Evolutionary conservation across 2,113 vertebrate genomes (phyloP).

Genomic region (Rhinoderma darwinii): DNA sequence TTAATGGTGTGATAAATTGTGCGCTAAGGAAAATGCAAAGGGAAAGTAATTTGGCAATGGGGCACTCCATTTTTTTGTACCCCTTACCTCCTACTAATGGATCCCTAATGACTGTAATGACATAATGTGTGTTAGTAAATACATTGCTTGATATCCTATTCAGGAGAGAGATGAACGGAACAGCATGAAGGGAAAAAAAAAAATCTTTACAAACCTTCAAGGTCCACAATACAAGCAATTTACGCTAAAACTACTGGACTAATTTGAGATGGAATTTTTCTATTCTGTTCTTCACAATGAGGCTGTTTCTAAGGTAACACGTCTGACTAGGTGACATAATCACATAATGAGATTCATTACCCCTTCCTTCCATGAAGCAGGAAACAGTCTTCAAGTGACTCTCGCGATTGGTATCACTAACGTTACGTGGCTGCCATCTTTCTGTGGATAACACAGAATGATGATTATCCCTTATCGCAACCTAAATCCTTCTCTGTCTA

Average conservation of each 20-base stretch:
- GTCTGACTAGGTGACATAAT: slow-evolving; percentile 54
- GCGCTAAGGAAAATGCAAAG: slow-evolving; percentile 59
- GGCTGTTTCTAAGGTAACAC: slow-evolving; percentile 57
- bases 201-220: slow-evolving; percentile 53
- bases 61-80: slow-evolving; percentile 67
- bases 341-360: slow-evolving; percentile 53
- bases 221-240: slow-evolving; percentile 58
- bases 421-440: slow-evolving; percentile 27
- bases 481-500: not conserved
- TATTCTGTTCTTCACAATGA: slow-evolving; percentile 46
- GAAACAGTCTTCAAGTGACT: slow-evolving; percentile 23
- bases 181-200: slow-evolving; percentile 57
- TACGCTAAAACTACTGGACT: slow-evolving; percentile 57
- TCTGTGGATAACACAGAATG: slow-evolving; percentile 1
- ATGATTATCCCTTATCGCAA: not conserved
- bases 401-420: slow-evolving; percentile 28
- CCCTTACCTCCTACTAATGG: slow-evolving; percentile 68
- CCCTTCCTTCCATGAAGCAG: slow-evolving; percentile 36
- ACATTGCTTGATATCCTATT: slow-evolving; percentile 60
- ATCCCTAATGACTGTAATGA: slow-evolving; percentile 72
- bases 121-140: slow-evolving; percentile 61
- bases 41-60: slow-evolving; percentile 64
- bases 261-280: slow-evolving; percentile 53
- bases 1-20: slow-evolving; percentile 61
- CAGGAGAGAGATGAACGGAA: slow-evolving; percentile 61